Evolutionary conservation across 1,140 invertebrate species (phyloP), one percentile per base, ranked within the genome.

Genomic region (Venturia canescens): DNA sequence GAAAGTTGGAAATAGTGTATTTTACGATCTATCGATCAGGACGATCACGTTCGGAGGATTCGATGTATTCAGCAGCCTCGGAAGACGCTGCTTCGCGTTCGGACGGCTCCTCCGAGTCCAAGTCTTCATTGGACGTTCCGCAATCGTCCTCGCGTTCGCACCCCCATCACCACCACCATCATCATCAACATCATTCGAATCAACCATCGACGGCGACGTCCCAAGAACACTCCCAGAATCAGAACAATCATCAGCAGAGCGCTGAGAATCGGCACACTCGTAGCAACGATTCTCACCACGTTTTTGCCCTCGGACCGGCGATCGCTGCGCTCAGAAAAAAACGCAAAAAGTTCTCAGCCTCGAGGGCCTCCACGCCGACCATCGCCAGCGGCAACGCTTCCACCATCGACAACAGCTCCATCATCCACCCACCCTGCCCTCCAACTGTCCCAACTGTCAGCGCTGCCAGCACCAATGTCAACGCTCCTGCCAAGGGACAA

Each of bases 331-430:
- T 96, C 21, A 95, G 94, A 83, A 94, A 94, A 83, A 97, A 96
- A 89, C 93, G 96, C 57, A 96, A 96, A 89, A 96, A 96, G 85
- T 96, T 96, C 89, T 96, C 95, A 0, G 94, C 95, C 44, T 96
- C 95, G 26, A 93, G 96, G 79, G 94, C 95, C 76, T 94, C 94
- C 38, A 94, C 93, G 50, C 94, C 94, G 3, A 92, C 91, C 38
- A 92, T 93, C 60, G 89, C 91, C 16, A 90, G 88, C 78, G 88
- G 88, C 72, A 90, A 91, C 82, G 85, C 89, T 15, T 90, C 91
- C 84, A 83, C 89, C 27, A 83, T 86, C 11, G 89, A 90, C 27
- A 83, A 67, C 18, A 81, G 89, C 6, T 81, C 78, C 82, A 57
- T 66, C 6, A 80, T 86, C 0, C 87, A 86, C 3, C 86, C 85